These are phyloP conservation scores for Pycnomerus fuliginosus DNA, from an alignment of 2,888 invertebrate species.

Conservation along the genomic window DNA sequence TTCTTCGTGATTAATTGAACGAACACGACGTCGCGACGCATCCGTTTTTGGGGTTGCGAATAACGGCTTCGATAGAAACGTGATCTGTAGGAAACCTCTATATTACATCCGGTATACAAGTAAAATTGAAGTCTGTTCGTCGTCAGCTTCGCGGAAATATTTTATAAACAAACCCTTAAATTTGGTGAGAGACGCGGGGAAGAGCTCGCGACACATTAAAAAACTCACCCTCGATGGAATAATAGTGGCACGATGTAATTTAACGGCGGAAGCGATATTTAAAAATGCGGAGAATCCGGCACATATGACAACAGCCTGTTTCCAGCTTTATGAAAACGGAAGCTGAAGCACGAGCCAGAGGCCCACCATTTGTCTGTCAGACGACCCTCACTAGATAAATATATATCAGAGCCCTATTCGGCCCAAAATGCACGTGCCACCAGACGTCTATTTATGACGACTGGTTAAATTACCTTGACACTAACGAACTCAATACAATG, in stretches of 20 bases:
- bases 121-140: slow-evolving; percentile 25
- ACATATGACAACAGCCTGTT: slow-evolving; percentile 53
- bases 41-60: too few species aligned
- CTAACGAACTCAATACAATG: slow-evolving; percentile 45
- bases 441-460: slow-evolving; percentile 50
- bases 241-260: slow-evolving; percentile 38
- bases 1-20: slow-evolving; percentile 7
- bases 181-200: slow-evolving; percentile 20
- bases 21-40: too few species aligned
- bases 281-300: slow-evolving; percentile 46
- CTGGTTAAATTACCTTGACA: slow-evolving; percentile 53
- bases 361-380: slow-evolving; percentile 52
- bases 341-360: slow-evolving; percentile 48
- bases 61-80: slow-evolving; percentile 45
- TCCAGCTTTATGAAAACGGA: slow-evolving; percentile 54
- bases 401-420: slow-evolving; percentile 47
- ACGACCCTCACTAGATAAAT: slow-evolving; percentile 45
- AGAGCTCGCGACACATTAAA: slow-evolving; percentile 10
- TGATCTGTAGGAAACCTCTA: slow-evolving; percentile 40
- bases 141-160: slow-evolving; percentile 36
- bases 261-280: slow-evolving; percentile 46
- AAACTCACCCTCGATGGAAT: slow-evolving; percentile 24
- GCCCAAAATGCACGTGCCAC: slow-evolving; percentile 46
- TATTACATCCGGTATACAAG: slow-evolving; percentile 28
- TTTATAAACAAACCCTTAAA: slow-evolving; percentile 40